Percentiles rank a stretch among this genome's conserved stretches.
These are phyloP conservation scores for Apodemus agrarius DNA, from an alignment of 2,797 vertebrate species.

Conservation along the genomic window DNA sequence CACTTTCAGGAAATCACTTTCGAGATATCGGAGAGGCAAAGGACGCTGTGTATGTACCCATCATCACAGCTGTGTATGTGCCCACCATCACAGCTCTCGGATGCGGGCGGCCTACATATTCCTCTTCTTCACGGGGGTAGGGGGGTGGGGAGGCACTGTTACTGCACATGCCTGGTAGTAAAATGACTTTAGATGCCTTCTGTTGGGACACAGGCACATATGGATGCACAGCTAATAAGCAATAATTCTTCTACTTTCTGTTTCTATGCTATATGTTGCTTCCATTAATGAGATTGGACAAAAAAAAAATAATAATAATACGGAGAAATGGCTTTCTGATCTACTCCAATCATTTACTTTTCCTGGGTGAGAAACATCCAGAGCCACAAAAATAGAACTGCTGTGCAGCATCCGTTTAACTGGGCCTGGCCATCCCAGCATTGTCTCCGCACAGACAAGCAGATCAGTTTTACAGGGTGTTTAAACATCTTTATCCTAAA, in stretches of 20 bases:
- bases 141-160: too few species aligned
- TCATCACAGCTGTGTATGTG: background rate
- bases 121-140: background rate
- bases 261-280: background rate
- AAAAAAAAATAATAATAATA: background rate
- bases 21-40: background rate
- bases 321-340: background rate
- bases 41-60: background rate
- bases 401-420: background rate
- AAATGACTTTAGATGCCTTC: background rate
- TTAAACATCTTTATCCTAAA: constrained; percentile 52
- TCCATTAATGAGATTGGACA: background rate
- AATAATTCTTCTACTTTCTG: background rate
- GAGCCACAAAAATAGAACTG: background rate
- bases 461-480: constrained; percentile 9
- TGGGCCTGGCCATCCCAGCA: constrained; percentile 9
- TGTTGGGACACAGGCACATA: background rate
- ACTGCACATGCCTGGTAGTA: background rate
- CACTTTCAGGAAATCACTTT: background rate
- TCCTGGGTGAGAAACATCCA: background rate
- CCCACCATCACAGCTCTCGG: accelerated
- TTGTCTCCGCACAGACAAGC: constrained; percentile 3
- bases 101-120: accelerated
- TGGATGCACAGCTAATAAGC: background rate
- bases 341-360: background rate